Evolutionary conservation across 2,113 vertebrate genomes (phyloP).

Genomic region (Apodemus speciosus): DNA sequence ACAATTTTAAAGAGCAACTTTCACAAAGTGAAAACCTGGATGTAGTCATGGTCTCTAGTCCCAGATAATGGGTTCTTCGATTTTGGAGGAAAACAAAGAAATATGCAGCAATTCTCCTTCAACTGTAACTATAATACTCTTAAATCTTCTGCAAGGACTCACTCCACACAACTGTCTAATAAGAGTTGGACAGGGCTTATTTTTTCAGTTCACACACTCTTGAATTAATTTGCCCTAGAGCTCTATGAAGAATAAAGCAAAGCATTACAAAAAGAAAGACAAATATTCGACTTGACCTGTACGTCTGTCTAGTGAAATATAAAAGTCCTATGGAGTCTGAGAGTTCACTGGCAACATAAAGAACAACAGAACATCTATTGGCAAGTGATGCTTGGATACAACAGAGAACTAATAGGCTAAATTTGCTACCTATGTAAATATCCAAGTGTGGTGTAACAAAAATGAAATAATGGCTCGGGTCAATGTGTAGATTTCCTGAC

Average conservation of each 20-base stretch:
- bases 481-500: background rate
- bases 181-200: background rate
- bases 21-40: too few relatives aligned
- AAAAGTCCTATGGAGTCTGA: background rate
- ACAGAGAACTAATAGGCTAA: background rate
- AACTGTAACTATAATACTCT: too few relatives aligned
- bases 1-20: too few relatives aligned
- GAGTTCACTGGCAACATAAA: background rate
- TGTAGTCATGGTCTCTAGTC: too few relatives aligned
- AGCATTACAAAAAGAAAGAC: background rate
- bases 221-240: background rate
- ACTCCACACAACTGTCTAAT: too few relatives aligned
- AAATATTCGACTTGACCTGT: background rate
- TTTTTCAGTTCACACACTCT: constrained; percentile 21
- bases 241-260: background rate
- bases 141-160: too few relatives aligned
- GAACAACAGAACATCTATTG: background rate
- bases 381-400: background rate
- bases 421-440: background rate
- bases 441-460: background rate
- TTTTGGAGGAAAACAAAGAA: too few relatives aligned
- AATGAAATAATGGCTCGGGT: background rate
- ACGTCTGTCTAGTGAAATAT: background rate
- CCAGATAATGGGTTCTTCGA: too few relatives aligned
- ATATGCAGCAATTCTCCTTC: too few relatives aligned